Percentiles rank a stretch among this genome's conserved stretches.
phyloP scores from a whole-genome alignment of 2,113 vertebrate genomes.

The Campylomormyrus numenius region DNA sequence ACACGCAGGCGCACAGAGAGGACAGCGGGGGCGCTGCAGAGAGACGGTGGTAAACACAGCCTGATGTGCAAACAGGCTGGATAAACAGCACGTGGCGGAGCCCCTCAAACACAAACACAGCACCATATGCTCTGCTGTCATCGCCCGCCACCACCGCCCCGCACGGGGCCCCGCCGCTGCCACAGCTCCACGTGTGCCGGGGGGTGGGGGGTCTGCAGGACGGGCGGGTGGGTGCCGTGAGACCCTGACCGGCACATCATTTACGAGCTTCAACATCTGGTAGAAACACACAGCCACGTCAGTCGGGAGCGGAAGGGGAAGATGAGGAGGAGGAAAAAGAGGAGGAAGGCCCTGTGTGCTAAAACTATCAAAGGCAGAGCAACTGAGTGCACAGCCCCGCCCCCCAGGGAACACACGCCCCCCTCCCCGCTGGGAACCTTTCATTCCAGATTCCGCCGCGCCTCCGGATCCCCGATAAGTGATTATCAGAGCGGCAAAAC shows the following conservation, averaged over 20 bases:
- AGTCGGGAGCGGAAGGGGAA: background rate
- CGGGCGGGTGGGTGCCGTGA: background rate
- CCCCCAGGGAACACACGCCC: background rate
- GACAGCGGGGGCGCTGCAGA: background rate
- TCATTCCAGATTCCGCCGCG: background rate
- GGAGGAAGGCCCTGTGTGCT: background rate
- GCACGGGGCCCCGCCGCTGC: background rate
- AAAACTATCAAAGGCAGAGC: background rate
- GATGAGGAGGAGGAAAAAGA: background rate
- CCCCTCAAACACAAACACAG: constrained; percentile 10
- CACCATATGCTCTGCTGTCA: constrained; percentile 10
- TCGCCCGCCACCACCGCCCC: background rate
- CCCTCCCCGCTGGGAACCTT: background rate
- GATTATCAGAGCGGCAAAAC: background rate
- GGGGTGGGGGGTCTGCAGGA: background rate
- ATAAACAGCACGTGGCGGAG: background rate
- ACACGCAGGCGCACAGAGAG: background rate
- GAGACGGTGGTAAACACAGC: constrained; percentile 5
- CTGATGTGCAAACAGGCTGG: constrained; percentile 15
- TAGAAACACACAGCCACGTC: background rate
- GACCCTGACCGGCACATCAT: background rate
- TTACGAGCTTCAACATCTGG: background rate
- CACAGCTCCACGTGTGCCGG: background rate
- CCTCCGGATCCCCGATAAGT: background rate
- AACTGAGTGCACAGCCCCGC: background rate